Conservation (phyloP, 2,113 vertebrate genomes). For the Equus przewalskii region DNA sequence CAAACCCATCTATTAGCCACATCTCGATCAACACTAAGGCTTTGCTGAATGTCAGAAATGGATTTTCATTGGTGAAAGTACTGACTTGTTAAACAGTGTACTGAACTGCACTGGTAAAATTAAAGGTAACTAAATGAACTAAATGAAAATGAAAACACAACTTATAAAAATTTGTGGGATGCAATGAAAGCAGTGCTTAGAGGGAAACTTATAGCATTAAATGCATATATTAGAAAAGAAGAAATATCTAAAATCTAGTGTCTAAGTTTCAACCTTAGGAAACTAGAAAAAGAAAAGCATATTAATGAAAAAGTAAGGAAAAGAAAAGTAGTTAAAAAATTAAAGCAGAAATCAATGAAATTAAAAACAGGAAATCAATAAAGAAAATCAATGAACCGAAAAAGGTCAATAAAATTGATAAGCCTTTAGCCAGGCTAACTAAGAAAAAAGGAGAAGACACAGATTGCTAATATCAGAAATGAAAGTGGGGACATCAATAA, state of each 20-base stretch:
- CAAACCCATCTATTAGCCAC: background rate
- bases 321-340: background rate
- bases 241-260: background rate
- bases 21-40: background rate
- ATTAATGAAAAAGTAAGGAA: background rate
- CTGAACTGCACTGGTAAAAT: background rate
- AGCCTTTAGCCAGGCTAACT: background rate
- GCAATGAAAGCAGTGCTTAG: too few species aligned
- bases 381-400: background rate
- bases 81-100: background rate
- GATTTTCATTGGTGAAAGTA: constrained; percentile 8
- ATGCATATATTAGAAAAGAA: background rate
- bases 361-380: background rate
- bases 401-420: background rate
- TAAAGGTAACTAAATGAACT: background rate
- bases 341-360: background rate
- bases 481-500: background rate
- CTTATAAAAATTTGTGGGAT: too few species aligned
- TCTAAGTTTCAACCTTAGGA: background rate
- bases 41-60: background rate
- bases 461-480: background rate
- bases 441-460: background rate
- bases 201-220: too few species aligned
- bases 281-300: background rate
- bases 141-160: background rate